These are phyloP conservation scores for Sylvia atricapilla DNA, from an alignment of 2,113 vertebrate species.

Conservation along the genomic window DNA sequence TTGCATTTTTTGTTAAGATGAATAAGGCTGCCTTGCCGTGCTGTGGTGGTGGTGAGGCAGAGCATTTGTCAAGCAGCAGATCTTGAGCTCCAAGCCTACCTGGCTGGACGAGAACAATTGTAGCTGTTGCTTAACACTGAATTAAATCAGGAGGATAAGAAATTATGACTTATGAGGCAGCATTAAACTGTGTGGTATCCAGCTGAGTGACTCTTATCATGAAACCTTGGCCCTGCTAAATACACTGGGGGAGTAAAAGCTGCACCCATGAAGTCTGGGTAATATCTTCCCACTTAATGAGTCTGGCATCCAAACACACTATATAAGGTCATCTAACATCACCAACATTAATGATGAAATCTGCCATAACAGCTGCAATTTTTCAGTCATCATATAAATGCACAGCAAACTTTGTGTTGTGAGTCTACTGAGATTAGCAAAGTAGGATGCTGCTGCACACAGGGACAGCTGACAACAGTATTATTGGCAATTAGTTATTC, in stretches of 20 bases:
- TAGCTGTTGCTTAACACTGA: not conserved
- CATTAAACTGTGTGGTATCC: not conserved
- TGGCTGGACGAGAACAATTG: not conserved
- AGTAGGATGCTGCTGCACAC: not conserved
- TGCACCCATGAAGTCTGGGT: not conserved
- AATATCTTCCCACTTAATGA: not conserved
- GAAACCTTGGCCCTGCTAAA: not conserved
- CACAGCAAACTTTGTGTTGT: not conserved
- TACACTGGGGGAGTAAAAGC: not conserved
- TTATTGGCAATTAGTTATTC: slow-evolving; percentile 44
- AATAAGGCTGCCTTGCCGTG: not conserved
- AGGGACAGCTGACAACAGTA: not conserved
- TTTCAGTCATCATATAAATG: not conserved
- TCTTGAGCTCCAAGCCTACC: not conserved
- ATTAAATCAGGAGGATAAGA: not conserved
- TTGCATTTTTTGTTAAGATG: slow-evolving; percentile 30
- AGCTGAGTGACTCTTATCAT: not conserved
- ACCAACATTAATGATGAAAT: not conserved
- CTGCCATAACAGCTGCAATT: not conserved
- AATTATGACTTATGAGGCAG: slow-evolving; percentile 40
- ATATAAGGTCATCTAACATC: not conserved
- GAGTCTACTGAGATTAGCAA: not conserved
- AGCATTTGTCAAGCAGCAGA: slow-evolving; percentile 35
- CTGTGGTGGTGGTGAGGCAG: not conserved
- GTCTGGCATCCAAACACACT: not conserved